Percentiles rank a stretch among this genome's conserved stretches.
phyloP scores from a whole-genome alignment of 2,113 vertebrate species.

The Rattus rattus region DNA sequence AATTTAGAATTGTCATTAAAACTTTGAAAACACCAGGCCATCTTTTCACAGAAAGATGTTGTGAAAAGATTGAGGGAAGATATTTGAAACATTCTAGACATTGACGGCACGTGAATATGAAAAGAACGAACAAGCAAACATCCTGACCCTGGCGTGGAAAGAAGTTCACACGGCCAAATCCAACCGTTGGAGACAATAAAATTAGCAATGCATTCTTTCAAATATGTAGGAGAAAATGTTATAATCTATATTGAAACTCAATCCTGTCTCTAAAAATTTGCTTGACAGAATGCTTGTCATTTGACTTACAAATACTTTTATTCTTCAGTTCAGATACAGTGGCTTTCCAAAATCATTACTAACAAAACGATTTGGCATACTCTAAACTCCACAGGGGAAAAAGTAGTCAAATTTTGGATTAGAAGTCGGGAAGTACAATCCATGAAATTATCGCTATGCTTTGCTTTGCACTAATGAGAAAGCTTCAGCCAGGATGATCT shows the following conservation, averaged over 20 bases:
- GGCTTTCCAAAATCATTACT: not conserved
- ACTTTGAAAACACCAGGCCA: not conserved
- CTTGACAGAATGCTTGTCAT: not conserved
- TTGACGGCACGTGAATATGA: not conserved
- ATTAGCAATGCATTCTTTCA: not conserved
- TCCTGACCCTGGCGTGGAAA: not conserved
- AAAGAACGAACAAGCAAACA: not conserved
- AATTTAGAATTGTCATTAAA: slow-evolving; percentile 17
- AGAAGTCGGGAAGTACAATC: not conserved
- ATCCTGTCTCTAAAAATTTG: not conserved
- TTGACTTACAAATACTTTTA: not conserved
- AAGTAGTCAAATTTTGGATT: not conserved
- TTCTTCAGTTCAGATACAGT: not conserved
- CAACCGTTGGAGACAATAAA: slow-evolving; percentile 21
- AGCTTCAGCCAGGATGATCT: not conserved
- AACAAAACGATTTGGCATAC: slow-evolving; percentile 4
- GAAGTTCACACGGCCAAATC: not conserved
- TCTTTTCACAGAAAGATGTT: slow-evolving; percentile 7
- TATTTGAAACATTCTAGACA: not conserved
- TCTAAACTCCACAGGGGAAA: not conserved
- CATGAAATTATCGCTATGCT: not conserved
- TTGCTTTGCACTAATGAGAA: not conserved
- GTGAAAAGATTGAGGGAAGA: not conserved
- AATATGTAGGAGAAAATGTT: not conserved
- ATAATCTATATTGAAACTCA: not conserved